These are phyloP conservation scores for Fragum sueziense DNA, from an alignment of 2,888 invertebrate genomes.

Conservation along the genomic window DNA sequence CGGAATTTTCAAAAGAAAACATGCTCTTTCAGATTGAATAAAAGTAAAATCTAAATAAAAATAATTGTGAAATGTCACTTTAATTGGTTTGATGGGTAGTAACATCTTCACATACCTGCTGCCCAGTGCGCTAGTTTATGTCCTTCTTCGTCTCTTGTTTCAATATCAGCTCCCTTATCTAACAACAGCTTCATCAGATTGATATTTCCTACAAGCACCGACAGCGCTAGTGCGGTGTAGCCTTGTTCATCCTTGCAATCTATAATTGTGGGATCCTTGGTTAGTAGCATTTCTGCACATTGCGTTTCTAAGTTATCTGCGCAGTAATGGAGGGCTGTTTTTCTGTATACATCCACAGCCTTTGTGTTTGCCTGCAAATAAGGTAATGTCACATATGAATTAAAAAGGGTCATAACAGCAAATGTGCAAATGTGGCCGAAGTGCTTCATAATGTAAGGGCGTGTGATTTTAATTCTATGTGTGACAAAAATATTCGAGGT, in stretches of 20 bases:
- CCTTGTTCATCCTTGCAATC: constrained; percentile 89
- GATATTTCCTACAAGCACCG: constrained; percentile 85
- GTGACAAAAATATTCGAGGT: no score
- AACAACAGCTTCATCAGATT: constrained; percentile 89
- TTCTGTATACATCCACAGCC: constrained; percentile 69
- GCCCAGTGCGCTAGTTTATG: constrained; percentile 99
- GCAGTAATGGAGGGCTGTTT: constrained; percentile 96
- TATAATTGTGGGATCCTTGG: constrained; percentile 87
- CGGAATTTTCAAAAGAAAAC: no score
- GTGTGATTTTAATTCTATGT: no score
- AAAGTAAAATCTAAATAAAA: no score
- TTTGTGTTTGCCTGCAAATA: constrained; percentile 65
- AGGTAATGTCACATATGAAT: background rate
- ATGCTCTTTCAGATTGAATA: no score
- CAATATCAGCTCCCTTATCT: constrained; percentile 94
- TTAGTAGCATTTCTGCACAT: constrained; percentile 88
- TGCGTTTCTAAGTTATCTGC: constrained; percentile 87
- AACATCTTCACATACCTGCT: constrained; percentile 87
- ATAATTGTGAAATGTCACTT: no score
- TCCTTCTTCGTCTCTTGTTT: constrained; percentile 95
- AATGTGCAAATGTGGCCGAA: no score
- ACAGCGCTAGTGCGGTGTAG: constrained; percentile 96
- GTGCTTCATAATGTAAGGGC: no score
- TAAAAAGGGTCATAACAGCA: no score
- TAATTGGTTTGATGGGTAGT: background rate